Base-by-base conservation (phyloP, 2,888 invertebrate species). In the Keiferia lycopersicella region DNA sequence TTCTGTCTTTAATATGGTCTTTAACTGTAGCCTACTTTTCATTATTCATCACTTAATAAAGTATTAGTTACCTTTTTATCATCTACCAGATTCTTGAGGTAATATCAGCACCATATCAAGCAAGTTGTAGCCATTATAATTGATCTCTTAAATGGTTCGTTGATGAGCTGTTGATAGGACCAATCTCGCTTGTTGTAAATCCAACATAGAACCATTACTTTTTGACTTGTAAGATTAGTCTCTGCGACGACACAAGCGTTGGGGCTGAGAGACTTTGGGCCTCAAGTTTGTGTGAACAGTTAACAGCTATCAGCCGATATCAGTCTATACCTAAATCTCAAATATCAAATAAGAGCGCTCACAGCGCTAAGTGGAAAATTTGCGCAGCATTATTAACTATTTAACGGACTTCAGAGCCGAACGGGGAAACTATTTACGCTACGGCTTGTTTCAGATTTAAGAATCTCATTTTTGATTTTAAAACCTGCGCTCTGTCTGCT, bases 351-450 rank as follows among this genome's bases (percentile, higher is more conserved):
- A 85, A 79, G 74, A 73, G 71, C 74, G 73, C 73, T 79, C 70
- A 72, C 76, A 82, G 85, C 81, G 84, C 79, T 84, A 86, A 88
- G 86, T 84, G 84, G 83, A 82, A 84, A 88, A 86, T 83, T 86
- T 85, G 82, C 77, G 82, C 79, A 76, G 75, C 80, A 79, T 82
- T 85, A 87, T 89, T 88, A 88, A 87, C 84, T 86, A 88, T 89
- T 88, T 84, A 88, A 75, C 81, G 71, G 78, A 79, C 77, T 82
- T 79, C 75, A 74, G 74, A 69, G 72, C 70, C 73, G 75, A 82
- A 77, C 73, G 77, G 77, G 75, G 74, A 81, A 84, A 80, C 81
- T 84, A 86, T 79, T 83, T 79, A 77, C 59, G 74, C 75, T 76
- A 70, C 71, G 71, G 71, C 69, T 73, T 73, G 72, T 74, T 78